Conservation (phyloP, 2,113 vertebrate species). For the Tetraodon nigroviridis region DNA sequence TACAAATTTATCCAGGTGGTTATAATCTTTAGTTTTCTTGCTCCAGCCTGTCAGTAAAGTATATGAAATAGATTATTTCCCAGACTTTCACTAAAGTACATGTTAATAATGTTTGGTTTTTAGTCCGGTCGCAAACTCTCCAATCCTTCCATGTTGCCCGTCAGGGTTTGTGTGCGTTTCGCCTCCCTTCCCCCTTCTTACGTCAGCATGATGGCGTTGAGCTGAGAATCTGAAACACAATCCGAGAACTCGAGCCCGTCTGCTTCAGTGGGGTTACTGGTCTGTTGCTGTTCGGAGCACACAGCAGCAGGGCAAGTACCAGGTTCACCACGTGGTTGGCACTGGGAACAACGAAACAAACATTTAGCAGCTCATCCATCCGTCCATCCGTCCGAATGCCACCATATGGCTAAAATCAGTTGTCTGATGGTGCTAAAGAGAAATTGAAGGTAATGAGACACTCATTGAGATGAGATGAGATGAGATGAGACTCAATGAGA, state of each 20-base stretch:
- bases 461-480: no score
- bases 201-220: conserved; percentile 60
- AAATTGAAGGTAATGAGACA: background rate
- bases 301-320: background rate
- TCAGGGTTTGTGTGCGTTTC: background rate
- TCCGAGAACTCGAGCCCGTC: conserved; percentile 28
- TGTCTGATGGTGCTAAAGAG: background rate
- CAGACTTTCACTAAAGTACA: background rate
- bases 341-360: conserved; percentile 18
- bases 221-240: conserved; percentile 70
- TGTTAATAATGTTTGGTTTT: background rate
- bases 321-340: background rate
- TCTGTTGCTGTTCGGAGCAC: conserved; percentile 1
- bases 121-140: background rate
- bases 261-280: conserved; percentile 1
- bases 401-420: no score
- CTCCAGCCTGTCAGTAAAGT: no score
- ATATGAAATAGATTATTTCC: no score
- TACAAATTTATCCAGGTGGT: background rate
- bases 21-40: background rate
- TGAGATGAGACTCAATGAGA: no score
- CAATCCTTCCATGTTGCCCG: background rate
- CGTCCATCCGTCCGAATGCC: background rate
- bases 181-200: conserved; percentile 33
- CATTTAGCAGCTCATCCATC: background rate